phyloP scores from a whole-genome alignment of 2,113 vertebrate genomes.

The Odocoileus virginianus region DNA sequence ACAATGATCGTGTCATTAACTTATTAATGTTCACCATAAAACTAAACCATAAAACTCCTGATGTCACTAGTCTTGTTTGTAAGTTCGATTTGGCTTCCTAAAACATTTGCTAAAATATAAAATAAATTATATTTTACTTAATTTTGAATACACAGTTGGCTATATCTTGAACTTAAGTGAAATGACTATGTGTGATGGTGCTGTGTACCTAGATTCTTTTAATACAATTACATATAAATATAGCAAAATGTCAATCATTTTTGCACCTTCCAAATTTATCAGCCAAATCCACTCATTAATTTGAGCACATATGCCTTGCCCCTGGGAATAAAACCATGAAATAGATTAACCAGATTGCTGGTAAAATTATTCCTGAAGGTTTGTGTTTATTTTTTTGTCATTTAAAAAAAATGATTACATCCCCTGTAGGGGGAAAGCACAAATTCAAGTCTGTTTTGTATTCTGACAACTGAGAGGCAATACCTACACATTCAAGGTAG shows the following conservation, averaged over 20 bases:
- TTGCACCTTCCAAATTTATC: constrained; percentile 7
- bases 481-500: background rate
- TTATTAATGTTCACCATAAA: background rate
- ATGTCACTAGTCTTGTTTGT: background rate
- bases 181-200: background rate
- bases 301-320: constrained; percentile 14
- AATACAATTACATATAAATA: constrained; percentile 11
- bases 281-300: constrained; percentile 22
- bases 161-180: background rate
- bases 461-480: background rate
- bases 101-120: background rate
- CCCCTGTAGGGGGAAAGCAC: background rate
- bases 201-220: background rate
- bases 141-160: background rate
- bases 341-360: constrained; percentile 39
- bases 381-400: constrained; percentile 26
- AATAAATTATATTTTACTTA: background rate
- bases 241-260: constrained; percentile 13
- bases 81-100: background rate
- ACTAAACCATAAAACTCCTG: background rate
- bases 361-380: constrained; percentile 29
- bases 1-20: background rate
- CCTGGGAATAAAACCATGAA: constrained; percentile 22
- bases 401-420: constrained; percentile 13
- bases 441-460: constrained; percentile 1